Percentiles rank a stretch among this genome's conserved stretches.
Conservation (phyloP, 2,888 invertebrate genomes). For the Xanthorhoe spadicearia region DNA sequence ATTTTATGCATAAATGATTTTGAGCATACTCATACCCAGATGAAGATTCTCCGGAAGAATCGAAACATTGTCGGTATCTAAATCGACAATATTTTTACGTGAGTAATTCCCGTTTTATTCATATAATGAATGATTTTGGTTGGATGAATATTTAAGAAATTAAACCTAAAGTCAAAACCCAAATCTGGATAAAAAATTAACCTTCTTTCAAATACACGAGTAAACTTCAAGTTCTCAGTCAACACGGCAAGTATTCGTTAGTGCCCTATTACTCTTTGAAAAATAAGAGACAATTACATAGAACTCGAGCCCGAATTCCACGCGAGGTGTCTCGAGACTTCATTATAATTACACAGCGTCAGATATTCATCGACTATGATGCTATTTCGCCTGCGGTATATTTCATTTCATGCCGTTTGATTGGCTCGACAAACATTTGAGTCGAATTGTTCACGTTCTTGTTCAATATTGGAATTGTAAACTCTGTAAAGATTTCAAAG, state of each 20-base stretch:
- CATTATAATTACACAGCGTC: slow-evolving; percentile 32
- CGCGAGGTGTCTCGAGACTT: slow-evolving; percentile 31
- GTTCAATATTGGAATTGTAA: slow-evolving; percentile 37
- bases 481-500: slow-evolving; percentile 25
- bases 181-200: not conserved
- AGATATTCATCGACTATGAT: slow-evolving; percentile 28
- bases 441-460: slow-evolving; percentile 31
- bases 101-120: too few species aligned
- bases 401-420: slow-evolving; percentile 49
- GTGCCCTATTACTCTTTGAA: slow-evolving; percentile 32
- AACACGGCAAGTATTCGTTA: slow-evolving; percentile 28
- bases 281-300: slow-evolving; percentile 34
- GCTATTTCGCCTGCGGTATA: slow-evolving; percentile 35
- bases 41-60: too few species aligned
- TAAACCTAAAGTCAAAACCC: too few species aligned
- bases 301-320: slow-evolving; percentile 28
- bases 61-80: too few species aligned
- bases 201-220: not conserved
- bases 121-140: too few species aligned
- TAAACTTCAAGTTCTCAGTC: slow-evolving; percentile 2
- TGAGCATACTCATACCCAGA: too few species aligned
- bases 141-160: not conserved
- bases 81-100: too few species aligned
- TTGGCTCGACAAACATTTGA: slow-evolving; percentile 51
- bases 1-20: not conserved